Conservation (phyloP, 2,113 vertebrate species). For the Cisticola juncidis region DNA sequence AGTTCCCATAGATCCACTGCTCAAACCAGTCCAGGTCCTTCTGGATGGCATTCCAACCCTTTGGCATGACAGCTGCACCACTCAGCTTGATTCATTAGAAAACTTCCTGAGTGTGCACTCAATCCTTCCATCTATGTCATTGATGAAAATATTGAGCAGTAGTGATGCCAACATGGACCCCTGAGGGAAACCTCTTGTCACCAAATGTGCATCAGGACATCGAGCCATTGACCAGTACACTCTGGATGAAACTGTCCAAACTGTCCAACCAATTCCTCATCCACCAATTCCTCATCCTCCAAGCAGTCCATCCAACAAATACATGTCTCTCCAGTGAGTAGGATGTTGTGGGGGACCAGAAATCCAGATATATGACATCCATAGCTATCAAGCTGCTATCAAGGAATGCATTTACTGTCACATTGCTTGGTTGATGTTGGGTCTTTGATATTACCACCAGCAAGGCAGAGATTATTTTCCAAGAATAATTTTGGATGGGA, state of each 20-base stretch:
- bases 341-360: background rate
- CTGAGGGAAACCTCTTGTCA: background rate
- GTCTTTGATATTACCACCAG: background rate
- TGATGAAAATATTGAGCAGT: background rate
- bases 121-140: rapidly evolving
- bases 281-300: background rate
- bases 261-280: background rate
- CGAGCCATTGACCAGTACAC: background rate
- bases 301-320: background rate
- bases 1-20: background rate
- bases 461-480: background rate
- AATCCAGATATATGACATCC: background rate
- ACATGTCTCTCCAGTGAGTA: background rate
- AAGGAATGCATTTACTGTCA: background rate
- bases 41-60: background rate
- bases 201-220: rapidly evolving
- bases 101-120: background rate
- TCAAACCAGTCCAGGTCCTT: background rate
- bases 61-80: background rate
- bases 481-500: background rate
- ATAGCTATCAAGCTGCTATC: background rate
- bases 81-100: background rate
- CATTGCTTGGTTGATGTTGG: rapidly evolving
- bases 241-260: background rate
- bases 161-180: background rate